phyloP scores from a whole-genome alignment of 2,888 invertebrate species.

The Melolontha melolontha region DNA sequence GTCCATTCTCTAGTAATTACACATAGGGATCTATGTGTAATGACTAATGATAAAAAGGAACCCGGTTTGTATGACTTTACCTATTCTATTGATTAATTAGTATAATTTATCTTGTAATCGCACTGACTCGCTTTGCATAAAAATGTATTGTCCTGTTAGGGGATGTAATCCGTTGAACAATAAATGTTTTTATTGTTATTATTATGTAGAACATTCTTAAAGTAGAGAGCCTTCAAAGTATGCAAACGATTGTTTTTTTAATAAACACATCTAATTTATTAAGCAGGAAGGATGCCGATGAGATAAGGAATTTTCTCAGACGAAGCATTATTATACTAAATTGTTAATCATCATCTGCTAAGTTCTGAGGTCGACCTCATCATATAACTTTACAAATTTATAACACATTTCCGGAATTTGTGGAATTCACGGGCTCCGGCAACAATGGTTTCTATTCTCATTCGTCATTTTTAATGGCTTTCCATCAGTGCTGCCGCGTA shows the following conservation, averaged over 20 bases:
- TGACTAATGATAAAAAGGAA: too few relatives aligned
- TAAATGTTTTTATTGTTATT: too few relatives aligned
- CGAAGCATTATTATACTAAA: conserved; percentile 31
- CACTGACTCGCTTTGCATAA: too few relatives aligned
- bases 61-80: too few relatives aligned
- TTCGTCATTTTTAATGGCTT: conserved; percentile 34
- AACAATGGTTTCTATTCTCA: conserved; percentile 23
- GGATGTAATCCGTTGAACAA: too few relatives aligned
- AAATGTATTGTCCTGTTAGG: too few relatives aligned
- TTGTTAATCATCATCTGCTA: conserved; percentile 41
- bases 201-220: too few relatives aligned
- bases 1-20: too few relatives aligned
- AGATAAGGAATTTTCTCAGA: conserved; percentile 10
- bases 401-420: conserved; percentile 43
- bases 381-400: conserved; percentile 41
- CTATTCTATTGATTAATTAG: too few relatives aligned
- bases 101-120: too few relatives aligned
- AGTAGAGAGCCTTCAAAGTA: too few relatives aligned
- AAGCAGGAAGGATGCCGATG: background rate
- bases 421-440: conserved; percentile 26
- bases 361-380: conserved; percentile 36
- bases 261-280: conserved; percentile 6
- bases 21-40: too few relatives aligned
- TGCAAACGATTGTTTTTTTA: background rate
- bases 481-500: background rate